A percentile compares a stretch with the other conserved stretches of the same genome.
Conservation (phyloP, 2,797 vertebrate genomes). For the Pseudopleuronectes americanus region DNA sequence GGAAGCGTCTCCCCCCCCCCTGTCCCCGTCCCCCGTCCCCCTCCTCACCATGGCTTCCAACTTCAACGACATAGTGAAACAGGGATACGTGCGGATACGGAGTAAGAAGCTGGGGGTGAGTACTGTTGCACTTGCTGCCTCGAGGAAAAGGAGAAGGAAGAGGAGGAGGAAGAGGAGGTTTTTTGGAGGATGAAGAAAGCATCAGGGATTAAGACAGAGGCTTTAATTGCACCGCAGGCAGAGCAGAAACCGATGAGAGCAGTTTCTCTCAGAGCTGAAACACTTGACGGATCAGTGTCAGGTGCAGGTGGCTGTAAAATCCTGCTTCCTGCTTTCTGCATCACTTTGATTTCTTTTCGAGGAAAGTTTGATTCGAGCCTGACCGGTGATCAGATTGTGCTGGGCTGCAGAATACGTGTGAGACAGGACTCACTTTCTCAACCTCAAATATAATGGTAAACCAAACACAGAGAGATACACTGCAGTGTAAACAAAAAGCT, state of each 20-base stretch:
- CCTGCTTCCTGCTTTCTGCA: background rate
- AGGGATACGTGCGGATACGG: slow-evolving; percentile 98
- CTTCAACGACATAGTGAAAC: slow-evolving; percentile 99
- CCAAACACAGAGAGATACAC: no score
- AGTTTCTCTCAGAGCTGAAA: slow-evolving; percentile 41
- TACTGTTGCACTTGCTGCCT: slow-evolving; percentile 79
- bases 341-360: slow-evolving; percentile 29
- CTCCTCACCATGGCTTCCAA: slow-evolving; percentile 93
- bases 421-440: no score
- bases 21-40: slow-evolving; percentile 38
- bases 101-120: slow-evolving; percentile 99
- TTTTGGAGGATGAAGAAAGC: slow-evolving; percentile 25
- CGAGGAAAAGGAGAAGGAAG: slow-evolving; percentile 23
- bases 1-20: slow-evolving; percentile 59
- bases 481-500: no score
- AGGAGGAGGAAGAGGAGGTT: background rate
- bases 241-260: slow-evolving; percentile 54
- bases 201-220: slow-evolving; percentile 61
- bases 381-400: no score
- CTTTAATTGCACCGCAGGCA: slow-evolving; percentile 62
- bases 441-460: no score
- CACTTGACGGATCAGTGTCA: slow-evolving; percentile 46
- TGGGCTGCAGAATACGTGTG: no score
- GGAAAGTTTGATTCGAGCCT: slow-evolving; percentile 26
- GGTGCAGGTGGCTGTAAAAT: background rate